These are phyloP conservation scores for Mus spretus DNA, from an alignment of 2,797 vertebrate genomes.

Conservation along the genomic window DNA sequence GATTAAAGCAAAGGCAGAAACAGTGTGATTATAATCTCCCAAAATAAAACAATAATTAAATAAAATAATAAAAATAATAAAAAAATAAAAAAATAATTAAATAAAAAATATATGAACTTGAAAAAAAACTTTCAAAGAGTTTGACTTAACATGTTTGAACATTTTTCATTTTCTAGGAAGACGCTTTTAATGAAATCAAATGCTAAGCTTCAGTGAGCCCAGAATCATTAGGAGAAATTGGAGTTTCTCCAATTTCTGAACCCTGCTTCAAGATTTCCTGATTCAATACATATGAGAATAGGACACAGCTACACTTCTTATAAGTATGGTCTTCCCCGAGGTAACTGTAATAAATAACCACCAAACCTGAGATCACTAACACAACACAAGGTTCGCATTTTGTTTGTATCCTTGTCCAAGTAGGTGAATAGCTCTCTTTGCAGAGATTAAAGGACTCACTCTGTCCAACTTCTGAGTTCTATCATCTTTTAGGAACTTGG, in stretches of 20 bases:
- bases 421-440: neutral
- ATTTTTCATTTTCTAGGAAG: neutral
- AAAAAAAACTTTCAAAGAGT: neutral
- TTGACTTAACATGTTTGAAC: neutral
- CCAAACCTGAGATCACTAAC: neutral
- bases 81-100: no score
- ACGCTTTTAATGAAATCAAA: slow-evolving; percentile 24
- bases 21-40: neutral
- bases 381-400: neutral
- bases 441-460: neutral
- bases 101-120: neutral
- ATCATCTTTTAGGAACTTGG: neutral
- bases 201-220: neutral
- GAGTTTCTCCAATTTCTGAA: slow-evolving; percentile 10
- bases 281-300: neutral
- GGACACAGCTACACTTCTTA: neutral
- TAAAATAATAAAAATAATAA: no score
- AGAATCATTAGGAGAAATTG: slow-evolving; percentile 11
- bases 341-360: neutral
- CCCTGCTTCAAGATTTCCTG: neutral
- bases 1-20: neutral
- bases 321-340: neutral
- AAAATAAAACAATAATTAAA: neutral
- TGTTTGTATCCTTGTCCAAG: neutral
- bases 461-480: neutral